Conservation (phyloP, 2,888 invertebrate species). For the Drosophila limbata region DNA sequence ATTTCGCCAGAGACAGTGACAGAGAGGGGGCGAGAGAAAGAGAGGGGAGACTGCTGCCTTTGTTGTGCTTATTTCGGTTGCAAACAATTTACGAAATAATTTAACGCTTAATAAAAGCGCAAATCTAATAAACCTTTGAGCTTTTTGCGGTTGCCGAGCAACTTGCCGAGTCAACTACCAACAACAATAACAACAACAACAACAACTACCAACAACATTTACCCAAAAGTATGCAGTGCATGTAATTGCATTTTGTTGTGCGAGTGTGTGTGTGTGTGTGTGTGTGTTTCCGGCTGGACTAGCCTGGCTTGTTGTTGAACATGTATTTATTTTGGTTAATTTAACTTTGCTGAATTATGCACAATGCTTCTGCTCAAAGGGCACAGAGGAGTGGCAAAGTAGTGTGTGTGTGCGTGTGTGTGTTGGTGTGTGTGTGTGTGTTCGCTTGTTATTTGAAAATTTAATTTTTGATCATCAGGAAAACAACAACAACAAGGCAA, state of each 20-base stretch:
- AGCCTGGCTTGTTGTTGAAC: conserved; percentile 59
- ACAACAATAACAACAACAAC: conserved; percentile 18
- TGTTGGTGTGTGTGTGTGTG: conserved; percentile 7
- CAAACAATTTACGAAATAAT: conserved; percentile 79
- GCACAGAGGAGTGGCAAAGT: conserved; percentile 8
- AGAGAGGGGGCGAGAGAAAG: background rate
- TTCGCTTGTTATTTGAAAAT: conserved; percentile 58
- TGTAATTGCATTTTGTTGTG: conserved; percentile 75
- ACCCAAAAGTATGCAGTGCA: conserved; percentile 70
- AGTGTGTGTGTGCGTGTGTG: conserved; percentile 10
- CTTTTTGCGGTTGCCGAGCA: conserved; percentile 71
- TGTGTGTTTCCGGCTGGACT: conserved; percentile 57
- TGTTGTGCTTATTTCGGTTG: conserved; percentile 67
- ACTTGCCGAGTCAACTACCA: conserved; percentile 47
- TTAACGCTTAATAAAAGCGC: conserved; percentile 79
- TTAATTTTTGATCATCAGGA: conserved; percentile 55
- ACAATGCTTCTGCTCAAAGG: conserved; percentile 47
- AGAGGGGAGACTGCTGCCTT: conserved; percentile 4
- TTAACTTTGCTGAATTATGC: conserved; percentile 81
- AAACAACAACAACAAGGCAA: conserved; percentile 46
- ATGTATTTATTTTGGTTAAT: conserved; percentile 81
- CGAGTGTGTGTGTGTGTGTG: conserved; percentile 25
- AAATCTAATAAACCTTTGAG: conserved; percentile 81
- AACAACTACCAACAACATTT: conserved; percentile 10
- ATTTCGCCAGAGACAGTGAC: conserved; percentile 33